Evolutionary conservation across 2,888 invertebrate species (phyloP).

Genomic region (Camptogramma bilineatum): DNA sequence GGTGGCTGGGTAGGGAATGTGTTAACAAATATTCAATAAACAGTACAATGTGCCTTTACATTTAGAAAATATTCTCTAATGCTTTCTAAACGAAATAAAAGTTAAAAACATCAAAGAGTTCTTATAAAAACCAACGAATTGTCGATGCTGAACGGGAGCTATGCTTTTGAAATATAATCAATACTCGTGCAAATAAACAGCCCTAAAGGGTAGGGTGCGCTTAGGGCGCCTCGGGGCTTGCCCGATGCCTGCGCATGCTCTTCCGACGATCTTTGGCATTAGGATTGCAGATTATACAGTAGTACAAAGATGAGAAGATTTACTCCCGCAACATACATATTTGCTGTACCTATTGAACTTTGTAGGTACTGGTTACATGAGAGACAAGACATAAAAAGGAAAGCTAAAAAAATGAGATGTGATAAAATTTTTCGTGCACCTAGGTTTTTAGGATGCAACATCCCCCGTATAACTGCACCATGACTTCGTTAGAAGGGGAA

Average conservation of each 20-base stretch:
- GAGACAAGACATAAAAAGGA: background rate
- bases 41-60: background rate
- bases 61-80: background rate
- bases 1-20: too few species aligned
- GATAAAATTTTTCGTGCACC: too few species aligned
- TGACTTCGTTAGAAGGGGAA: too few species aligned
- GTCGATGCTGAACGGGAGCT: conserved; percentile 24
- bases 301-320: background rate
- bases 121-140: conserved; percentile 29
- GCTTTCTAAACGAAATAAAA: conserved; percentile 4
- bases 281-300: conserved; percentile 6
- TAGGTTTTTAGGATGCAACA: too few species aligned
- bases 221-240: conserved; percentile 38
- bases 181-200: conserved; percentile 49
- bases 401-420: background rate
- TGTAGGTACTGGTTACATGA: background rate
- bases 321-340: background rate
- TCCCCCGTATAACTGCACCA: too few species aligned
- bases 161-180: conserved; percentile 41
- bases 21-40: too few species aligned
- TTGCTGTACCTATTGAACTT: background rate
- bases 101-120: conserved; percentile 13
- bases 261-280: conserved; percentile 17
- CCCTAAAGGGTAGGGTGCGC: conserved; percentile 40
- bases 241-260: conserved; percentile 48